Base-by-base conservation (phyloP, 2,113 vertebrate genomes). In the Manacus vitellinus region DNA sequence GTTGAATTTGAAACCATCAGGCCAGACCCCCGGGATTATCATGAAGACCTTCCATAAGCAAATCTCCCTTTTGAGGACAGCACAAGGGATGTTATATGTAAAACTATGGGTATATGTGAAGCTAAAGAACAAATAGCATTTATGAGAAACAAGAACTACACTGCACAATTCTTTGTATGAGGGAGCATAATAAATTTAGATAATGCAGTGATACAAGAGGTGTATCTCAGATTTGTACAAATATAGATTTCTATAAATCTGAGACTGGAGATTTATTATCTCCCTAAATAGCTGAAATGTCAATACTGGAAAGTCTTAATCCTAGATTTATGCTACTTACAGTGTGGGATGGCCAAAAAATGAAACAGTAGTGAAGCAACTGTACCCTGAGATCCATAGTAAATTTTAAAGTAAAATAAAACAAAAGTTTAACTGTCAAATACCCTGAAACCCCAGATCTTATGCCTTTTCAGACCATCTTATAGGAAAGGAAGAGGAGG, bases 371-470 rank as follows among this genome's bases (percentile, higher is more conserved):
- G 22, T 18, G 20, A 2, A 85, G 4, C 2, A 39, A 65, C 5
- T 23, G 3, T 85, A 44, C 3, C 8, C 5, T 78, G 25, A 88
- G 15, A 75, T 28, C 4, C 16, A 35, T 18, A 37, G 15, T 61
- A 74, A 30, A 62, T n/a, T 67, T 67, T 52, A 77, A 30, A n/a
- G 10, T 24, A 77, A 74, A 63, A 54, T 78, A 49, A 87, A 63
- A 31, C 6, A 63, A 27, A 93, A 59, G 0, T 8, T 54, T 2
- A 54, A 16, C 8, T 30, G 25, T 22, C 28, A 74, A 46, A 39
- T 16, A 0, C 0, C 25, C 28, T 46, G 25, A 71, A 71, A 43
- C 2, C 16, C 6, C 61, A 39, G 18, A 55, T 1, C 4, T 33
- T 43, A 33, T 43, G 4, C 3, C 7, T 88, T 65, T 79, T 76